phyloP scores from a whole-genome alignment of 2,797 vertebrate species.

The Macroramphosus scolopax region DNA sequence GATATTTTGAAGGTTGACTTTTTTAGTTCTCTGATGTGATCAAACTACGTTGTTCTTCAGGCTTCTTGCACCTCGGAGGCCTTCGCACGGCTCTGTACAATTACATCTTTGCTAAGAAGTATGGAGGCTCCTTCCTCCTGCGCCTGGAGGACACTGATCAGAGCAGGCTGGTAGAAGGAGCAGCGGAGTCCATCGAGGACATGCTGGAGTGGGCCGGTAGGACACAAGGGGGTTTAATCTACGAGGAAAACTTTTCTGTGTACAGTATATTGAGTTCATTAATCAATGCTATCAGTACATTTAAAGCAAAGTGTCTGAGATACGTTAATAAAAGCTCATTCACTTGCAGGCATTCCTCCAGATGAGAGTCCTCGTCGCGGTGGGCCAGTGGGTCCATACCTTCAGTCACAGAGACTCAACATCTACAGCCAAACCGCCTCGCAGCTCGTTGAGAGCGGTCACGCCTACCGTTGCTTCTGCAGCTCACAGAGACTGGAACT shows the following conservation, averaged over 20 bases:
- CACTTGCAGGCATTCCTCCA: constrained; percentile 82
- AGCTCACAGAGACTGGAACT: constrained; percentile 85
- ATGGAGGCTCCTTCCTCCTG: constrained; percentile 84
- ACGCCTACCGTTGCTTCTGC: constrained; percentile 92
- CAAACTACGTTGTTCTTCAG: constrained; percentile 54
- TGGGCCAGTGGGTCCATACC: constrained; percentile 83
- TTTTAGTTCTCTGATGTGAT: too few relatives aligned
- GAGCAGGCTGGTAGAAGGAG: constrained; percentile 83
- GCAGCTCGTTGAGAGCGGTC: constrained; percentile 73
- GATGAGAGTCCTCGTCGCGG: constrained; percentile 88
- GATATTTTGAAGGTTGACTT: too few relatives aligned
- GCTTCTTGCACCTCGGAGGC: constrained; percentile 90
- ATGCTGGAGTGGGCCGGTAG: constrained; percentile 94
- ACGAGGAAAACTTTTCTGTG: not conserved
- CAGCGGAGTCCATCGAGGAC: constrained; percentile 87
- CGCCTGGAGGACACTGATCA: constrained; percentile 93
- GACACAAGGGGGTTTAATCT: not conserved
- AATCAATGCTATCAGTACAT: too few relatives aligned
- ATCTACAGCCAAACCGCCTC: constrained; percentile 76
- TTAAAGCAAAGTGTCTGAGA: not conserved
- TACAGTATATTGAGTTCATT: not conserved
- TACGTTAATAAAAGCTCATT: not conserved
- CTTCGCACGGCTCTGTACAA: constrained; percentile 94
- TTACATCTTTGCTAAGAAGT: constrained; percentile 89
- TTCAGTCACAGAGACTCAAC: constrained; percentile 84